phyloP scores from a whole-genome alignment of 2,797 vertebrate species.

The Anguilla megastoma region DNA sequence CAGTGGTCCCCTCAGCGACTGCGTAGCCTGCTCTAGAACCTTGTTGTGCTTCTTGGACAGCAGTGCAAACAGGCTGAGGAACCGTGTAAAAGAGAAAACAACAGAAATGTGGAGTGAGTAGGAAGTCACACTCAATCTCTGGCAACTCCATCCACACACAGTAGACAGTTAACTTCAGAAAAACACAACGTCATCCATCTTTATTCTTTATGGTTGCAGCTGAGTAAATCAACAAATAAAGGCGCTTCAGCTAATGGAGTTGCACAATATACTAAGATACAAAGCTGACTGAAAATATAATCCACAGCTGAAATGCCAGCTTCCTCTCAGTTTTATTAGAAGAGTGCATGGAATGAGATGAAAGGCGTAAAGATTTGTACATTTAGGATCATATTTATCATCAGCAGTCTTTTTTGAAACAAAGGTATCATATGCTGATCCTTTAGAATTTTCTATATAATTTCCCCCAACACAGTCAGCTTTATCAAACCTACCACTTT shows the following conservation, averaged over 20 bases:
- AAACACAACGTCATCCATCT: neutral
- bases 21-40: conserved; percentile 95
- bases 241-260: neutral
- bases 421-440: neutral
- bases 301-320: neutral
- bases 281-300: neutral
- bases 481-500: neutral
- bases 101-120: conserved; percentile 29
- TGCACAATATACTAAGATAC: neutral
- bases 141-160: neutral
- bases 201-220: neutral
- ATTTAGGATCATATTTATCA: neutral
- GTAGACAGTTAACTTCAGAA: neutral
- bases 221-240: neutral
- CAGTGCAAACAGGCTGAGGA: conserved; percentile 89
- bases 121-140: neutral
- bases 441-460: neutral
- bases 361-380: neutral
- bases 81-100: conserved; percentile 23
- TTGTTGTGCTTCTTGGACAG: conserved; percentile 99
- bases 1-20: conserved; percentile 84
- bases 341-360: neutral
- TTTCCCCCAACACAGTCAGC: neutral
- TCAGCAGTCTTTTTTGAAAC: no score
- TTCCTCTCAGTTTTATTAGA: neutral